Percentiles rank a stretch among this genome's conserved stretches.
These are phyloP conservation scores for Tubiluchus corallicola DNA, from an alignment of 2,888 invertebrate species.

Conservation along the genomic window DNA sequence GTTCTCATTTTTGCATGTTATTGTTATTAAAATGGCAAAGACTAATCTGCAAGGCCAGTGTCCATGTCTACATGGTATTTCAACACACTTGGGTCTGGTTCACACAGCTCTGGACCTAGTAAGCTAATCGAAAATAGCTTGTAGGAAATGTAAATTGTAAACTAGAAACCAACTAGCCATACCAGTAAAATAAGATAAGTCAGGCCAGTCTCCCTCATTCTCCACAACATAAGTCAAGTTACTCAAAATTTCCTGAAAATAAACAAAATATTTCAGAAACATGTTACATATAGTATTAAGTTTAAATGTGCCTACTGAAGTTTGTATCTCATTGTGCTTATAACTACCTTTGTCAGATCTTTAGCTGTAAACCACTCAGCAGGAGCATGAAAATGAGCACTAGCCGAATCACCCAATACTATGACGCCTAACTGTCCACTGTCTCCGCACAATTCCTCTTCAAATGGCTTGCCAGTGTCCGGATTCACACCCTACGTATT, in stretches of 20 bases:
- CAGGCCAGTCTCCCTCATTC: conserved; percentile 36
- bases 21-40: conserved; percentile 1
- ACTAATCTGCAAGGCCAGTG: too few species aligned
- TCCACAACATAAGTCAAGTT: conserved; percentile 28
- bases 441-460: conserved; percentile 24
- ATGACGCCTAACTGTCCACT: conserved; percentile 24
- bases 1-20: background rate
- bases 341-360: conserved; percentile 21
- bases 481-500: conserved; percentile 26
- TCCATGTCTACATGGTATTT: too few species aligned
- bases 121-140: background rate
- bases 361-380: conserved; percentile 30
- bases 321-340: background rate
- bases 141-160: background rate
- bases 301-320: too few species aligned
- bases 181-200: conserved; percentile 33
- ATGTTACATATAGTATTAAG: too few species aligned
- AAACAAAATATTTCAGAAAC: too few species aligned
- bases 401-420: conserved; percentile 32
- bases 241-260: conserved; percentile 23
- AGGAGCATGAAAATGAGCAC: conserved; percentile 36
- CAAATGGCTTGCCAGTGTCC: conserved; percentile 21
- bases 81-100: too few species aligned
- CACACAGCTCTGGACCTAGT: background rate
- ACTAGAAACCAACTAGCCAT: conserved; percentile 7